A percentile compares a stretch with the other conserved stretches of the same genome.
Conservation (phyloP, 2,797 vertebrate genomes). For the Sebastes nivosus region DNA sequence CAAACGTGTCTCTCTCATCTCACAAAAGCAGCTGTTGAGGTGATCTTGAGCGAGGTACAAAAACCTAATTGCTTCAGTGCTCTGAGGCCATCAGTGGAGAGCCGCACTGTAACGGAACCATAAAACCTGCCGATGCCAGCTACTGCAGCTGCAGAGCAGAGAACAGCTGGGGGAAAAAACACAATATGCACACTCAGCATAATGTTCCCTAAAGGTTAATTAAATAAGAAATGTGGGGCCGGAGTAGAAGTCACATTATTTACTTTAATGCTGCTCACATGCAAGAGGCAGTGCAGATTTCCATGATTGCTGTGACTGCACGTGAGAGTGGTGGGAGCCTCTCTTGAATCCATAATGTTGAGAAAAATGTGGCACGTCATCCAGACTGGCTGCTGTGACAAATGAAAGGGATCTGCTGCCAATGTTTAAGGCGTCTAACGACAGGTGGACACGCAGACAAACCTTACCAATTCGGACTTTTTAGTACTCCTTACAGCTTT, state of each 20-base stretch:
- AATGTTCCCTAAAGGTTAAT: conserved; percentile 49
- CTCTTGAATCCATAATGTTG: conserved; percentile 6
- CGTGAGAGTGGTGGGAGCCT: neutral
- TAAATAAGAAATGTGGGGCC: conserved; percentile 30
- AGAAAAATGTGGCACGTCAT: conserved; percentile 16
- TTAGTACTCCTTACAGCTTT: neutral
- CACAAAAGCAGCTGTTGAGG: conserved; percentile 23
- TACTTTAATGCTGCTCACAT: conserved; percentile 19
- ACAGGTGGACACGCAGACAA: neutral
- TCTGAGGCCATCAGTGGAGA: conserved; percentile 13
- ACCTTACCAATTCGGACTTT: neutral
- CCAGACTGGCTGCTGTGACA: conserved; percentile 6
- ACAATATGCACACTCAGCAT: conserved; percentile 33
- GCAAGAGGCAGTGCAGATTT: neutral
- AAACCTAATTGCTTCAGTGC: conserved; percentile 30
- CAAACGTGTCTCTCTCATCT: conserved; percentile 7
- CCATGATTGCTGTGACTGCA: conserved; percentile 6
- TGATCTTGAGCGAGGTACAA: conserved; percentile 30
- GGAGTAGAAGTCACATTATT: conserved; percentile 14
- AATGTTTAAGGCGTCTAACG: neutral
- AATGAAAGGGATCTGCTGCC: conserved; percentile 15
- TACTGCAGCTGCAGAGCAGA: conserved; percentile 14
- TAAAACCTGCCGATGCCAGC: conserved; percentile 15
- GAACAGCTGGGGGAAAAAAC: neutral
- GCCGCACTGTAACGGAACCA: conserved; percentile 20